Evolutionary conservation across 2,888 invertebrate genomes (phyloP).

Genomic region (Psylliodes chrysocephalus): DNA sequence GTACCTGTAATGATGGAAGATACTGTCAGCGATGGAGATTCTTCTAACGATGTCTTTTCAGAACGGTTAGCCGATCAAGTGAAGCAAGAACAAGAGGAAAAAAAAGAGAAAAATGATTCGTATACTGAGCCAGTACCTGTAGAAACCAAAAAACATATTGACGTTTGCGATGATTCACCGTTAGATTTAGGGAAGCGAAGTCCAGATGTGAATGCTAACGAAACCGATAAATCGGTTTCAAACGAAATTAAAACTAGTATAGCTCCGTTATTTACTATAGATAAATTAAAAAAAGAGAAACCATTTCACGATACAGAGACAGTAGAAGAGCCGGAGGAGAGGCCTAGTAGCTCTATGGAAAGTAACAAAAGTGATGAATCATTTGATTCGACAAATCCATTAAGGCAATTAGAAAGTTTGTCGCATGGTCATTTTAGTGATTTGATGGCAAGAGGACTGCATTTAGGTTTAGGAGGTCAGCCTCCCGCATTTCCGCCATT

Average conservation of each 20-base stretch:
- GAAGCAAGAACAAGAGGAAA: conserved; percentile 45
- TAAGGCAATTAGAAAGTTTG: conserved; percentile 81
- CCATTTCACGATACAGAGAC: conserved; percentile 52
- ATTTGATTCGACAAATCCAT: conserved; percentile 74
- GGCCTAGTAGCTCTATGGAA: conserved; percentile 68
- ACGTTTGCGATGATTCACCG: conserved; percentile 57
- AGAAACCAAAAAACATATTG: conserved; percentile 42
- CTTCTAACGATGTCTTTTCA: conserved; percentile 68
- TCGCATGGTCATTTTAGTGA: conserved; percentile 81
- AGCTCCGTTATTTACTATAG: conserved; percentile 61
- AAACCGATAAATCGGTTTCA: conserved; percentile 57
- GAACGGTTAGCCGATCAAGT: conserved; percentile 51
- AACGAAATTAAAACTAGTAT: conserved; percentile 63
- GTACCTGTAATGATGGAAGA: conserved; percentile 68
- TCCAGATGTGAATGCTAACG: conserved; percentile 63
- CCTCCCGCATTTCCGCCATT: conserved; percentile 63
- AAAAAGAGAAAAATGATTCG: conserved; percentile 37
- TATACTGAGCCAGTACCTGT: conserved; percentile 45
- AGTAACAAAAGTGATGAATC: conserved; percentile 71
- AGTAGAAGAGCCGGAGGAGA: conserved; percentile 61
- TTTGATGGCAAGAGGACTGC: conserved; percentile 62
- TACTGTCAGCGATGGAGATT: conserved; percentile 70
- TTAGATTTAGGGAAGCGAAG: conserved; percentile 65
- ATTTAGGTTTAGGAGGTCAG: conserved; percentile 60
- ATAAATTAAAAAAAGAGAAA: conserved; percentile 63